Percentiles rank a stretch among this genome's conserved stretches.
phyloP scores from a whole-genome alignment of 2,888 invertebrate genomes.

The Fragum sueziense region DNA sequence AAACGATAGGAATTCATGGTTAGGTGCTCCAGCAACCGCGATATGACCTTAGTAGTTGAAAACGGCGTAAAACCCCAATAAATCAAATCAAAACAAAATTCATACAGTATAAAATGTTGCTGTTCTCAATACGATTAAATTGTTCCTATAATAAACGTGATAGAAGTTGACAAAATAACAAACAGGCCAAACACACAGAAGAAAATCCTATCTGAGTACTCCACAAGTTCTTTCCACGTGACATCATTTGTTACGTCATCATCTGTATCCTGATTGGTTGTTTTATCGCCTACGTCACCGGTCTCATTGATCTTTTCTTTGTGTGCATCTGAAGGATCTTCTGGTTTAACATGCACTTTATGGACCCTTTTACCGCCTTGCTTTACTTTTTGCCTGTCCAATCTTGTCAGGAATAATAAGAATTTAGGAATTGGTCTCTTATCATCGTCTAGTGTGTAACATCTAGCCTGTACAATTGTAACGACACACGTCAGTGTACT shows the following conservation, averaged over 20 bases:
- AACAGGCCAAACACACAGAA: background rate
- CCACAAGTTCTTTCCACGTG: background rate
- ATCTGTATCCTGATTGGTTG: background rate
- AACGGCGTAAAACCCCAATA: too few species aligned
- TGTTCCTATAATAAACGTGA: background rate
- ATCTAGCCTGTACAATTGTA: background rate
- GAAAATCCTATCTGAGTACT: background rate
- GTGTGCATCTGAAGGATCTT: background rate
- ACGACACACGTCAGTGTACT: conserved; percentile 3
- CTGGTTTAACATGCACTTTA: background rate
- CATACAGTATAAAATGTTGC: too few species aligned
- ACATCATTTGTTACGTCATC: background rate
- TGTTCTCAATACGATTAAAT: background rate
- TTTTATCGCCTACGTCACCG: background rate
- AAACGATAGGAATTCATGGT: too few species aligned
- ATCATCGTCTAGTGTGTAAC: background rate
- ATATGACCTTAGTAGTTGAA: too few species aligned
- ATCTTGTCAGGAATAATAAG: background rate
- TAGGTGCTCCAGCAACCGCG: too few species aligned
- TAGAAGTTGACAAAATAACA: background rate
- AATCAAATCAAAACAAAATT: too few species aligned
- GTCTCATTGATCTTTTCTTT: background rate
- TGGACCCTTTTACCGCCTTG: background rate
- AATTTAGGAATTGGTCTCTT: background rate
- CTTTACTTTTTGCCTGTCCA: background rate